These are phyloP conservation scores for Tenthredo notha DNA, from an alignment of 2,888 invertebrate genomes.

Conservation along the genomic window DNA sequence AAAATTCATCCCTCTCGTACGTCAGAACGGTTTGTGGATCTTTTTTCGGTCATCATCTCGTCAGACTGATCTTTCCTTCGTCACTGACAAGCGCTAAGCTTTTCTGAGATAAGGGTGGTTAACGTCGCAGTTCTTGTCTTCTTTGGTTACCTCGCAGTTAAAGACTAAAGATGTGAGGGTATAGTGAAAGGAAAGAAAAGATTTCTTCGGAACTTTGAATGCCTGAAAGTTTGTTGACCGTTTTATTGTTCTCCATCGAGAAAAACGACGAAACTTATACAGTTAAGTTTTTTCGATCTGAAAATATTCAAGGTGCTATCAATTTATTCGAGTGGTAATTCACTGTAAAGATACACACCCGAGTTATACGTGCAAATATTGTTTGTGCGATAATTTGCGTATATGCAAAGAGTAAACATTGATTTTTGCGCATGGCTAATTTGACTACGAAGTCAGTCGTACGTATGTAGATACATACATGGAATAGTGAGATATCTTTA, in stretches of 20 bases:
- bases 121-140: slow-evolving; percentile 43
- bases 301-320: background rate
- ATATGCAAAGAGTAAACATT: slow-evolving; percentile 37
- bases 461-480: background rate
- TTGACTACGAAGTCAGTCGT: slow-evolving; percentile 15
- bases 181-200: slow-evolving; percentile 2
- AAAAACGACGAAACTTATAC: background rate
- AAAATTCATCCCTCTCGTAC: background rate
- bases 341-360: background rate
- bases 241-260: background rate
- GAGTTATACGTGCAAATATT: slow-evolving; percentile 23
- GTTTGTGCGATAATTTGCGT: background rate
- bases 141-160: slow-evolving; percentile 35
- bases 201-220: background rate
- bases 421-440: slow-evolving; percentile 49
- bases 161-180: slow-evolving; percentile 21
- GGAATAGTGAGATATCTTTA: background rate
- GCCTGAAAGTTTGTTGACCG: background rate
- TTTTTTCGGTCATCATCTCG: slow-evolving; percentile 26
- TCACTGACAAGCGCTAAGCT: slow-evolving; percentile 31
- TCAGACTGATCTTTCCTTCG: slow-evolving; percentile 39
- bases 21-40: background rate
- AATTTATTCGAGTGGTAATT: background rate
- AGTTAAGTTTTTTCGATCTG: background rate
- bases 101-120: slow-evolving; percentile 38